Evolutionary conservation across 1,140 invertebrate species (phyloP).

Genomic region (Apis cerana): DNA sequence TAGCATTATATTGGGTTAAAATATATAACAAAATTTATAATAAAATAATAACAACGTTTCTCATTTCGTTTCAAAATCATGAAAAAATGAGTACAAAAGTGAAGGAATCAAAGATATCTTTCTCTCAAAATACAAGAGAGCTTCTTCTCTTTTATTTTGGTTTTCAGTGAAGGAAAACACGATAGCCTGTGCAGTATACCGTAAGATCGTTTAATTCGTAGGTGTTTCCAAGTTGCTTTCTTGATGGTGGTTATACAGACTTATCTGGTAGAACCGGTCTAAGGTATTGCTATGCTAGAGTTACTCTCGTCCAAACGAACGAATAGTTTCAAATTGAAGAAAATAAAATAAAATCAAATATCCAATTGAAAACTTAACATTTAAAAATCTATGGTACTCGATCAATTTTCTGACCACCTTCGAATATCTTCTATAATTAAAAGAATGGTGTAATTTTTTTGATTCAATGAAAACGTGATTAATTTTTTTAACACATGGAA

Average conservation of each 20-base stretch:
- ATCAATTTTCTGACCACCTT: background rate
- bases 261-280: slow-evolving; percentile 69
- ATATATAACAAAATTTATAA: too few relatives aligned
- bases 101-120: background rate
- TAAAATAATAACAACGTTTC: too few relatives aligned
- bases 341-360: slow-evolving; percentile 21
- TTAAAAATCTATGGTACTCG: background rate
- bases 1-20: too few relatives aligned
- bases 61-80: too few relatives aligned
- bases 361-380: background rate
- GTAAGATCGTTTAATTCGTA: slow-evolving; percentile 61
- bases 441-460: background rate
- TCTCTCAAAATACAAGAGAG: background rate
- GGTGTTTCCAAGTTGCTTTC: slow-evolving; percentile 46
- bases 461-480: background rate
- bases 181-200: background rate
- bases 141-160: background rate
- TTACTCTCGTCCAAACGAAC: slow-evolving; percentile 37
- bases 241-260: slow-evolving; percentile 39
- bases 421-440: background rate
- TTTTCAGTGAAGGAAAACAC: background rate
- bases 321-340: background rate
- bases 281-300: slow-evolving; percentile 38
- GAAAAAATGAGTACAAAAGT: background rate
- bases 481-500: background rate